Evolutionary conservation across 2,888 invertebrate species (phyloP), one percentile per base, ranked within the genome.

Genomic region (Pterostichus madidus): DNA sequence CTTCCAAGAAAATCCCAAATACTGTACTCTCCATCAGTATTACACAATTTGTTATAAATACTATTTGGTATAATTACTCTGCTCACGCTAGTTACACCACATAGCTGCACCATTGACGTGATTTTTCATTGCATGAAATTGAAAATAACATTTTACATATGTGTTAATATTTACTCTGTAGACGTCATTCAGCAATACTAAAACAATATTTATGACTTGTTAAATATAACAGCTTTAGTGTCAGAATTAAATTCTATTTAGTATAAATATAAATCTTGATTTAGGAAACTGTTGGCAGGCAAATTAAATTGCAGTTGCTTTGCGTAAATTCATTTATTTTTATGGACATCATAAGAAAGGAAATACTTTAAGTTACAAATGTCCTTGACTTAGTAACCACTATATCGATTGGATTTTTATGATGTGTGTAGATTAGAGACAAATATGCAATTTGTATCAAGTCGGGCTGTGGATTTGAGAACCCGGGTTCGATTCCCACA

Each of bases 41-140:
- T 64, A 64, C 64, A 64, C 7, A 64, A 64, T 39, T 64, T 64
- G 64, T 64, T 35, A 35, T 32, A 35, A 35, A 64, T 64, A 10
- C 32, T 61, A 11, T 32, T 13, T 64, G n/a, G 31, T n/a, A n/a
- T n/a, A 49, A 49, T 49, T 49, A n/a, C 49, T n/a, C 49, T 5
- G n/a, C 4, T 5, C 49, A 49, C 5, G 49, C 11, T 49, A 3
- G 32, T 13, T 11, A 6, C n/a, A 13, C 32, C n/a, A 64, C 31
- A 31, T 35, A 32, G n/a, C 35, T 35, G 24, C 5, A 64, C n/a
- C n/a, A 13, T 13, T 64, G 49, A 1, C n/a, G 49, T 49, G 49
- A n/a, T 49, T 49, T n/a, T 49, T 49, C 49, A 49, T 11, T 49
- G 39, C 39, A 39, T 39, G 39, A 6, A 39, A 39, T 49, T n/a